Evolutionary conservation across 1,140 invertebrate species (phyloP).

Genomic region (Metaphire vulgaris): DNA sequence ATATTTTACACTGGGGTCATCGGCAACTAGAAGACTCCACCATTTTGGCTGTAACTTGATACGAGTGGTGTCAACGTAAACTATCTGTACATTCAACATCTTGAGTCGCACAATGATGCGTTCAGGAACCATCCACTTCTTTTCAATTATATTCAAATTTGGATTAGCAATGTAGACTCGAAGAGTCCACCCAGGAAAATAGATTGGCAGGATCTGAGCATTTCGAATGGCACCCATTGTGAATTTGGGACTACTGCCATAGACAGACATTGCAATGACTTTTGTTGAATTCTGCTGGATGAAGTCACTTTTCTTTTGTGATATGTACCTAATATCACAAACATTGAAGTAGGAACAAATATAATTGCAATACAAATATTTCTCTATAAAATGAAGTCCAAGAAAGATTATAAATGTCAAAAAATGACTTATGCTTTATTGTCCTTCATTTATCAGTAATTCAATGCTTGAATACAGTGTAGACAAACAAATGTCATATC

Average conservation of each 20-base stretch:
- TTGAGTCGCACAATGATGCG: slow-evolving; percentile 4
- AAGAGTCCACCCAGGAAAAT: slow-evolving; percentile 28
- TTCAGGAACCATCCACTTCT: slow-evolving; percentile 3
- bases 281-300: neutral
- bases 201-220: slow-evolving; percentile 24
- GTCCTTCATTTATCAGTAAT: too few relatives aligned
- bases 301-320: neutral
- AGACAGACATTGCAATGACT: slow-evolving; percentile 29
- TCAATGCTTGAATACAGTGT: too few relatives aligned
- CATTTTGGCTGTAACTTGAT: neutral
- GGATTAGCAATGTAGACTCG: slow-evolving; percentile 19
- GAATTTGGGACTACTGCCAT: slow-evolving; percentile 10
- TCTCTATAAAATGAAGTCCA: too few relatives aligned
- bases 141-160: neutral
- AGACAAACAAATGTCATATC: too few relatives aligned
- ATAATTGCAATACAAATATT: too few relatives aligned
- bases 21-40: slow-evolving; percentile 42
- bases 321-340: slow-evolving; percentile 3
- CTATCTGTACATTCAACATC: slow-evolving; percentile 5
- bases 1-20: slow-evolving; percentile 39
- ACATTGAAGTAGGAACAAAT: too few relatives aligned
- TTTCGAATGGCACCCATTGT: slow-evolving; percentile 28
- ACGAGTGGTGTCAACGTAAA: neutral
- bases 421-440: too few relatives aligned
- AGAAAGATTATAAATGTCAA: too few relatives aligned